phyloP scores from a whole-genome alignment of 2,113 vertebrate genomes.

The Bostrychus sinensis region DNA sequence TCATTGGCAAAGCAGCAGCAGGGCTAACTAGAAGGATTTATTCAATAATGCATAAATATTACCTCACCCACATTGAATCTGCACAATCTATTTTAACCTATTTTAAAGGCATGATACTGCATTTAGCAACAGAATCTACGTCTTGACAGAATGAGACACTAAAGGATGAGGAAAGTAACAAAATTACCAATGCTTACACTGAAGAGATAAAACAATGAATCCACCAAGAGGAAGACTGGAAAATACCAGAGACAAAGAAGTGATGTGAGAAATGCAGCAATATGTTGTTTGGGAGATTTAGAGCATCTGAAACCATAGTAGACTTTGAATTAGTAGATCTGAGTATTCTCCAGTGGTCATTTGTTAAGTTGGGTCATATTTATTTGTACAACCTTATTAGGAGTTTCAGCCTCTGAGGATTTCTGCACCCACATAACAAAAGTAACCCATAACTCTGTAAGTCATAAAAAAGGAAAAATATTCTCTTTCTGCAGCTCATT shows the following conservation, averaged over 20 bases:
- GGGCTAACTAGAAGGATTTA: background rate
- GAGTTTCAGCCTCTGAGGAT: constrained; percentile 22
- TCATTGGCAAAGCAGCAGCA: background rate
- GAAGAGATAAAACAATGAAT: constrained; percentile 26
- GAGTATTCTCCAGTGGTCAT: constrained; percentile 8
- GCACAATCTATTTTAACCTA: background rate
- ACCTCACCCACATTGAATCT: constrained; percentile 12
- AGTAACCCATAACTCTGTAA: constrained; percentile 11
- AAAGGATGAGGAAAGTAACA: constrained; percentile 47
- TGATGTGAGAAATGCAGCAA: background rate
- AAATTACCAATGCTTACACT: constrained; percentile 33
- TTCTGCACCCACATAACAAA: constrained; percentile 12
- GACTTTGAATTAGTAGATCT: background rate
- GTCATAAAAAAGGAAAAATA: constrained; percentile 12
- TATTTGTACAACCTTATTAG: constrained; percentile 17
- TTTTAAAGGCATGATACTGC: constrained; percentile 12
- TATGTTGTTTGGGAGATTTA: constrained; percentile 26
- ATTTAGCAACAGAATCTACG: constrained; percentile 13
- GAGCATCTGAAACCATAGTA: constrained; percentile 17
- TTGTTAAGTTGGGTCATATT: constrained; percentile 8
- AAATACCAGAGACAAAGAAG: background rate
- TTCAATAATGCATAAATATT: background rate
- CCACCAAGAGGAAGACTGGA: constrained; percentile 10
- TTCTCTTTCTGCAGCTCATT: constrained; percentile 24
- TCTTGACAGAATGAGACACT: constrained; percentile 23